Conservation (phyloP, 2,888 invertebrate species). For the Kuschelorhynchus macadamiae region DNA sequence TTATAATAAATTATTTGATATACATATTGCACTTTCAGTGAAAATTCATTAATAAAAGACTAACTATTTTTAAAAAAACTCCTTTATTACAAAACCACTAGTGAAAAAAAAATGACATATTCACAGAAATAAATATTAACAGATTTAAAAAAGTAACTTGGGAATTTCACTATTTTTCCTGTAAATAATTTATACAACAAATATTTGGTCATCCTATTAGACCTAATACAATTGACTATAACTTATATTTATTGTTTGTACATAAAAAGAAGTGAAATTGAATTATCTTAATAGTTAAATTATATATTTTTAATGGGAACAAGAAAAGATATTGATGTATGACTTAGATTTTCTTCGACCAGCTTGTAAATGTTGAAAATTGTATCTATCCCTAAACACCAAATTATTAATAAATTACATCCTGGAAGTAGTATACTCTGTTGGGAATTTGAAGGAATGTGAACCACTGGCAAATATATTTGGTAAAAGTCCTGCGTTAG, state of each 20-base stretch:
- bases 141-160: not conserved
- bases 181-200: no score
- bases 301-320: no score
- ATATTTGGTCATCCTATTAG: not conserved
- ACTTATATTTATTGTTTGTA: not conserved
- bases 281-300: not conserved
- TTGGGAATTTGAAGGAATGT: slow-evolving; percentile 92
- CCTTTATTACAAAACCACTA: slow-evolving; percentile 31
- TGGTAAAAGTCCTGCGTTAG: slow-evolving; percentile 96
- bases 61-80: slow-evolving; percentile 25
- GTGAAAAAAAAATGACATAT: not conserved
- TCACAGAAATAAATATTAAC: slow-evolving; percentile 5
- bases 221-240: not conserved
- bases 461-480: slow-evolving; percentile 87
- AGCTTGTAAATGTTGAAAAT: no score
- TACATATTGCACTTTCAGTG: slow-evolving; percentile 12
- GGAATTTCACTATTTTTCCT: not conserved
- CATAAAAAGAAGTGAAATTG: not conserved
- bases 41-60: slow-evolving; percentile 24
- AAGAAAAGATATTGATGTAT: no score
- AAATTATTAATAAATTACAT: no score
- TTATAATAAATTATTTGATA: slow-evolving; percentile 13
- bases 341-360: no score
- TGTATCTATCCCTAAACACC: no score
- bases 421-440: slow-evolving; percentile 83